Base-by-base conservation (phyloP, 2,888 invertebrate genomes). In the Sarcophaga carnaria region DNA sequence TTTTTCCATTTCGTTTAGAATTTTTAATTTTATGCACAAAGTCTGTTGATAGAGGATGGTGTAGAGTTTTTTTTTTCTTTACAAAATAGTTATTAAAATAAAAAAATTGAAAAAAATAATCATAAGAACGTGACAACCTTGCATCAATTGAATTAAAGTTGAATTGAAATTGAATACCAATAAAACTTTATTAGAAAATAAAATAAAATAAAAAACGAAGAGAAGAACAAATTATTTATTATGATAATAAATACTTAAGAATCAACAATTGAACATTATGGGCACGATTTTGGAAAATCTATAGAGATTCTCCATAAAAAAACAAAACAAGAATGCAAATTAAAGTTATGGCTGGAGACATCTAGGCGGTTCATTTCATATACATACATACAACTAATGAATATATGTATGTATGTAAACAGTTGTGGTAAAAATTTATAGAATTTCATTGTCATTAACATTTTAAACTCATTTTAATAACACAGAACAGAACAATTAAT, bases 121-220 rank as follows among this genome's bases (percentile, higher is more conserved):
- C 86, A 87, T 85, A 88, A 81, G 81, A 87, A 84, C 87, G 86
- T 88, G 86, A 86, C 83, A 88, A 83, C 86, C 86, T 82, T 88
- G 88, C 88, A 88, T 88, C 84, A 82, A 86, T 84, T 86, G 85
- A 86, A 77, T 72, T 74, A 12, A 76, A 78, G 74, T 27, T 74
- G 72, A 27, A 63, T 59, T 47, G 17, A 37, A 14, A 74, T 2
- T 47, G 63, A 84, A 76, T 81, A 54, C 84, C 12, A 49, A 63
- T 12, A 69, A 45, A 63, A 69, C 59, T 37, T 59, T 62, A 60
- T 49, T 85, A 78, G 70, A 74, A 75, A 66, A 75, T 74, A 60
- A 66, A 71, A 49, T 54, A 71, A 71, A 86, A 54, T 59, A 64
- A 64, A 54, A 12, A 54, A 17, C 54, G n/a, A 60, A 6, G 54